A percentile compares a stretch with the other conserved stretches of the same genome.
These are phyloP conservation scores for Pseudocheirus occidentalis DNA, from an alignment of 2,797 vertebrate species.

Conservation along the genomic window DNA sequence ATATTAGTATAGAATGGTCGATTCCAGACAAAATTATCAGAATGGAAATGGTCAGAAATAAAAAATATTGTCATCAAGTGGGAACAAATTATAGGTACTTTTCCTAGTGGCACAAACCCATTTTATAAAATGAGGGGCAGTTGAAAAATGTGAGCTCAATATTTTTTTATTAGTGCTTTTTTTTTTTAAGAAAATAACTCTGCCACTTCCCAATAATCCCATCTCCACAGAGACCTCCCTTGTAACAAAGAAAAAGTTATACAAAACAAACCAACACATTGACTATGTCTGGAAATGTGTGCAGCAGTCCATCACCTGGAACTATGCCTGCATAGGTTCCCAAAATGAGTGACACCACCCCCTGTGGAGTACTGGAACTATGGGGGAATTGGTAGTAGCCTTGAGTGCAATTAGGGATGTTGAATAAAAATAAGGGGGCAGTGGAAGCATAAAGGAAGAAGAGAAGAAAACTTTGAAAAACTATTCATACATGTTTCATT, in stretches of 20 bases:
- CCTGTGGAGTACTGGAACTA: too few relatives aligned
- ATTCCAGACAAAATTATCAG: conserved; percentile 43
- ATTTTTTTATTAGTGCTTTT: neutral
- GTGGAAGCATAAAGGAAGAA: too few relatives aligned
- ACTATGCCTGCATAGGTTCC: neutral
- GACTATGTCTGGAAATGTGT: neutral
- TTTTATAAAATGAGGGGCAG: conserved; percentile 26
- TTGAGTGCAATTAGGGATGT: too few relatives aligned
- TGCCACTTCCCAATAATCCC: neutral
- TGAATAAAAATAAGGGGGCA: too few relatives aligned
- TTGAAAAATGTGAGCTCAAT: neutral
- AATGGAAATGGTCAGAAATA: conserved; percentile 34
- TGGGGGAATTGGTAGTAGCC: too few relatives aligned
- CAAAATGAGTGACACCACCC: too few relatives aligned
- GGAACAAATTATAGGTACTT: conserved; percentile 54
- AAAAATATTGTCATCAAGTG: conserved; percentile 21
- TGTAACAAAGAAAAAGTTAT: neutral
- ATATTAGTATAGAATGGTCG: conserved; percentile 43
- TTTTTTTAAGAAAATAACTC: neutral
- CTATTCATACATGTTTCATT: too few relatives aligned
- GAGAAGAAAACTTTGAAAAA: too few relatives aligned
- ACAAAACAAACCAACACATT: neutral
- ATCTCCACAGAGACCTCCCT: neutral
- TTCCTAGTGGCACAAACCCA: neutral
- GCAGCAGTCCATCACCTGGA: neutral